Evolutionary conservation across 2,797 vertebrate species (phyloP), one percentile per base, ranked within the genome.

Genomic region (Chloroceryle amazona): DNA sequence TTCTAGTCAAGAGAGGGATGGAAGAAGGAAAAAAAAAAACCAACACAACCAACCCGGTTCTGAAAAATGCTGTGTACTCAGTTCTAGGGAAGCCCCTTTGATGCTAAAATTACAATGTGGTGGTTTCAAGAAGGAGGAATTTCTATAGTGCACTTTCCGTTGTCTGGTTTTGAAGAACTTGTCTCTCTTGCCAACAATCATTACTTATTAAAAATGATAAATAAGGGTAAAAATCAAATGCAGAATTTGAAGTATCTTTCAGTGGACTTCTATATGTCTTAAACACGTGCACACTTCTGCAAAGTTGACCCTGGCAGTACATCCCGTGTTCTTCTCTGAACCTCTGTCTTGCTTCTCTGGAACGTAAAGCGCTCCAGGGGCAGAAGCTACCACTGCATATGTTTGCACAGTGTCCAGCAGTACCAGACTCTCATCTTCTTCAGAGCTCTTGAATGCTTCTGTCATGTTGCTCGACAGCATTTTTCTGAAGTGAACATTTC

Each of bases 71-170:
- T 70, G 1, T 47, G 3, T 73, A 10, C 21, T 90, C 8, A 0
- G 9, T 20, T 81, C 26, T 72, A 39, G 51, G 75, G 33, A 74
- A 81, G 15, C 16, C 18, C 35, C 37, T 91, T 90, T 67, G 65
- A 63, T 78, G 72, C 44, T 90, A 78, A 86, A 86, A 86, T 46
- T 67, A 35, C 1, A 5, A 60, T 49, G 17, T 6, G 16, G 25
- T 70, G 4, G 9, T 76, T 92, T 91, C 39, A 85, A 85, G 51
- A 91, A 31, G 25, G 37, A 31, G 25, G 37, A 52, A 63, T 74
- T 88, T 42, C 68, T 33, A 3, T 81, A 51, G 46, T 0, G 0
- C 10, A 2, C 31, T 88, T 81, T 46, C 20, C 55, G 0, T 37
- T 90, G 14, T 68, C 65, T 81, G n/a, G 8, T 65, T 88, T 81